Evolutionary conservation across 2,797 vertebrate species (phyloP), one percentile per base, ranked within the genome.

Genomic region (Tympanoctomys barrerae): DNA sequence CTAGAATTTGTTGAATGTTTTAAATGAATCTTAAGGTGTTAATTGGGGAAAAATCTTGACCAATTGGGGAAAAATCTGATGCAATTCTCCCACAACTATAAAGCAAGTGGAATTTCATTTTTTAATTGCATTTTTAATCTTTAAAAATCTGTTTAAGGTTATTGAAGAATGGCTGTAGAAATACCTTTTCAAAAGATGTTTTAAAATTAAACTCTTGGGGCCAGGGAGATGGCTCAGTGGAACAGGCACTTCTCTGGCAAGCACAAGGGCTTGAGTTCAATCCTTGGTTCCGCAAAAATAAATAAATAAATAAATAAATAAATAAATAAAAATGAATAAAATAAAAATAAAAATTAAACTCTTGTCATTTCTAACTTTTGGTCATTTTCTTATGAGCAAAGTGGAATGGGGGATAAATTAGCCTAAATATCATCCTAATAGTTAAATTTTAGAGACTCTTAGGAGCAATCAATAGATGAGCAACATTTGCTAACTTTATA

Each of bases 1-100:
- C 42, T 71, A 94, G 93, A 97, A 96, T 96, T 94, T 96, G 96
- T 89, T 81, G 64, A 96, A 97, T 2, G 10, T 96, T 98, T 98
- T 86, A 97, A 98, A 97, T 98, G 90, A 97, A 93, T 22, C 33
- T 95, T 90, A 94, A 71, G 94, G 94, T 86, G 79, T 82, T 95
- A 89, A 96, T 94, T 70, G 96, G 71, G 92, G 52, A 82, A 21
- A 78, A 2, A 4, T 93, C 93, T 94, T 97, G 94, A 97, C 88
- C 75, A 97, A 95, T 94, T 96, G 33, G 16, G 33, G 16, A 49
- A 96, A 61, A 94, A 96, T 94, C 39, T 80, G 64, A 97, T 95
- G 94, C 89, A 81, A 22, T 90, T 93, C 31, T 79, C 33, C 87
- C 86, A 26, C 66, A 94, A 84, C 62, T 90, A 91, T 4, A 9